Evolutionary conservation across 2,797 vertebrate genomes (phyloP).

Genomic region (Xenopus petersii): DNA sequence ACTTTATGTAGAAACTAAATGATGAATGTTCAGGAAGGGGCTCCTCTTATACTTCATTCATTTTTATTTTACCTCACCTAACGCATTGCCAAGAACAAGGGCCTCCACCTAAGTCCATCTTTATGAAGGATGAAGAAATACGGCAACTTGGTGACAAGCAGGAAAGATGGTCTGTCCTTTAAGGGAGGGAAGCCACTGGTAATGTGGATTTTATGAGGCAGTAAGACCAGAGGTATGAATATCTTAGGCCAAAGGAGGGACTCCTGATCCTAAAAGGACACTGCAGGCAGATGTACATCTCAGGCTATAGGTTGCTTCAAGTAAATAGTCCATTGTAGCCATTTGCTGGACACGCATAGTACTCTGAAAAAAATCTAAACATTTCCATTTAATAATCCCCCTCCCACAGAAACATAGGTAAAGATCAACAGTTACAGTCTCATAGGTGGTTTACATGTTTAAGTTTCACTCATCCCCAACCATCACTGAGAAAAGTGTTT

Average conservation of each 20-base stretch:
- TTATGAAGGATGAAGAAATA: slow-evolving; percentile 12
- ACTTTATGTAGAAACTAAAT: no score
- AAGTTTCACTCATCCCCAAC: not conserved
- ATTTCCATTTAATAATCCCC: slow-evolving; percentile 18
- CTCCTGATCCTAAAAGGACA: slow-evolving; percentile 19
- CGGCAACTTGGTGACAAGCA: not conserved
- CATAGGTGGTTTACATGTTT: not conserved
- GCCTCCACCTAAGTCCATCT: slow-evolving; percentile 1
- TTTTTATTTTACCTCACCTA: not conserved
- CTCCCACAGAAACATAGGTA: not conserved
- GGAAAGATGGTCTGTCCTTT: slow-evolving; percentile 17
- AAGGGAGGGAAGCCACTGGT: slow-evolving; percentile 1
- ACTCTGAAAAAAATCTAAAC: slow-evolving; percentile 48
- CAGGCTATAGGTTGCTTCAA: slow-evolving; percentile 20
- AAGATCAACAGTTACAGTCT: not conserved
- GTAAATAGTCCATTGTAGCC: slow-evolving; percentile 26
- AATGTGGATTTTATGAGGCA: slow-evolving; percentile 5
- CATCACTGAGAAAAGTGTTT: no score
- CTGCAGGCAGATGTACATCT: slow-evolving; percentile 13
- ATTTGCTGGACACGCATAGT: slow-evolving; percentile 6
- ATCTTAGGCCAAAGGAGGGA: slow-evolving; percentile 22
- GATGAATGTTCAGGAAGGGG: not conserved
- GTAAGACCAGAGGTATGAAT: slow-evolving; percentile 1
- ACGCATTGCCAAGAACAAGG: not conserved
- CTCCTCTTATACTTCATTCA: not conserved